phyloP scores from a whole-genome alignment of 2,797 vertebrate species.

The Thamnophis elegans region DNA sequence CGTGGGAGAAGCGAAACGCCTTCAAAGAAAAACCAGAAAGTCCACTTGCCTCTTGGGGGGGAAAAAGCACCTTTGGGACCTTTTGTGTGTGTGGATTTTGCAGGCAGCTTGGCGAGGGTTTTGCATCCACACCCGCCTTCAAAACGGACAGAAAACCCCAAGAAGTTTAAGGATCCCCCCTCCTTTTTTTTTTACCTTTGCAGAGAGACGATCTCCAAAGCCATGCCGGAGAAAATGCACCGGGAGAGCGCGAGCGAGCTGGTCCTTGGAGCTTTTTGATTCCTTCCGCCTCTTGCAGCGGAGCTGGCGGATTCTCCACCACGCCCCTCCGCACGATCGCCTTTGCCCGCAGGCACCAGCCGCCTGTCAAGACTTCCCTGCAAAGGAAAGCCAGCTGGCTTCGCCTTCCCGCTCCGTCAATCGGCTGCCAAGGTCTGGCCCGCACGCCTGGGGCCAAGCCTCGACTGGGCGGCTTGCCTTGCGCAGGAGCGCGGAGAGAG shows the following conservation, averaged over 20 bases:
- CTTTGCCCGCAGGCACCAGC: background rate
- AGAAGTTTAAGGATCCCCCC: background rate
- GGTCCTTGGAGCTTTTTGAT: background rate
- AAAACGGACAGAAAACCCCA: background rate
- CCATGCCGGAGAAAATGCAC: constrained; percentile 63
- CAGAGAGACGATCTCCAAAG: constrained; percentile 76
- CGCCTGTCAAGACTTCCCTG: background rate
- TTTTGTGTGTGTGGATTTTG: background rate
- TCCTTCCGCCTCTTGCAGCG: background rate
- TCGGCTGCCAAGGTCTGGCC: background rate
- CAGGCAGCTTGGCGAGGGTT: background rate
- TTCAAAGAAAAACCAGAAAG: too few relatives aligned
- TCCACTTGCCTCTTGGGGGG: too few relatives aligned
- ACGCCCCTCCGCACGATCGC: background rate
- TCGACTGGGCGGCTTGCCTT: background rate
- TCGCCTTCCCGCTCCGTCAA: background rate
- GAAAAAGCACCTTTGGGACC: too few relatives aligned
- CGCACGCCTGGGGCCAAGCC: background rate
- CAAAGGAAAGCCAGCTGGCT: background rate
- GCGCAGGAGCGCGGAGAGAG: background rate
- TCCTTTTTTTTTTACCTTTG: constrained; percentile 69
- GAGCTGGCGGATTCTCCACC: background rate
- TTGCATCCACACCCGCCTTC: background rate
- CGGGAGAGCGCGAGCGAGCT: background rate
- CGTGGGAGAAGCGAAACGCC: too few relatives aligned